A percentile compares a stretch with the other conserved stretches of the same genome.
Evolutionary conservation across 2,888 invertebrate species (phyloP).

Genomic region (Mythimna lalbum): DNA sequence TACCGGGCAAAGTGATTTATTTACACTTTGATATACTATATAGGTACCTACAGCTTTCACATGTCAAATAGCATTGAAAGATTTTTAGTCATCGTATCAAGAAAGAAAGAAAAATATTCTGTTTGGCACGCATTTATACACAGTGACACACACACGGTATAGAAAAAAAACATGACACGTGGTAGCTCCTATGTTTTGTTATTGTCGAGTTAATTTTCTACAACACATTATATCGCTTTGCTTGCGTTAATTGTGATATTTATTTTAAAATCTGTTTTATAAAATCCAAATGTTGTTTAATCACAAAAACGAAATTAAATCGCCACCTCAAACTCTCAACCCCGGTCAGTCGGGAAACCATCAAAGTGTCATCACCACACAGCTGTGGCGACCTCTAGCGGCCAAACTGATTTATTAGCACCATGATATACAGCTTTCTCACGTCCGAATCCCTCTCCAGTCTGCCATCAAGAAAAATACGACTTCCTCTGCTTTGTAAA

Average conservation of each 20-base stretch:
- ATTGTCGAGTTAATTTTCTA: background rate
- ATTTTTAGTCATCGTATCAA: too few species aligned
- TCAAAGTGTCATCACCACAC: slow-evolving; percentile 42
- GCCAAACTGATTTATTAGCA: slow-evolving; percentile 52
- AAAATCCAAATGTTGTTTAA: slow-evolving; percentile 22
- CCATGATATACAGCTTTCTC: slow-evolving; percentile 29
- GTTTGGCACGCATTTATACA: too few species aligned
- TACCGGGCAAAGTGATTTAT: slow-evolving; percentile 48
- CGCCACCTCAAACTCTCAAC: slow-evolving; percentile 20
- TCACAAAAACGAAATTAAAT: slow-evolving; percentile 25
- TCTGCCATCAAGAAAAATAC: slow-evolving; percentile 35
- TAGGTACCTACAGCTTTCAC: slow-evolving; percentile 11
- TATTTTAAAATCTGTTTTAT: background rate
- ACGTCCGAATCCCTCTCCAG: slow-evolving; percentile 9
- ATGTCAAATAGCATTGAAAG: background rate
- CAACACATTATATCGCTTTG: background rate
- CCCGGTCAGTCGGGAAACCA: slow-evolving; percentile 50
- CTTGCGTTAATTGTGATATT: too few species aligned
- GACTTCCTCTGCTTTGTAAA: slow-evolving; percentile 50
- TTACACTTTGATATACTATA: slow-evolving; percentile 18
- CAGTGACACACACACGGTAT: too few species aligned
- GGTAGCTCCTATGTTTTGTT: too few species aligned
- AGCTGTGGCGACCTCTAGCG: slow-evolving; percentile 55
- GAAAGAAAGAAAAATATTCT: too few species aligned
- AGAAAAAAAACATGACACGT: too few species aligned